Conservation (phyloP, 2,797 vertebrate genomes). For the Cirrhinus mrigala region DNA sequence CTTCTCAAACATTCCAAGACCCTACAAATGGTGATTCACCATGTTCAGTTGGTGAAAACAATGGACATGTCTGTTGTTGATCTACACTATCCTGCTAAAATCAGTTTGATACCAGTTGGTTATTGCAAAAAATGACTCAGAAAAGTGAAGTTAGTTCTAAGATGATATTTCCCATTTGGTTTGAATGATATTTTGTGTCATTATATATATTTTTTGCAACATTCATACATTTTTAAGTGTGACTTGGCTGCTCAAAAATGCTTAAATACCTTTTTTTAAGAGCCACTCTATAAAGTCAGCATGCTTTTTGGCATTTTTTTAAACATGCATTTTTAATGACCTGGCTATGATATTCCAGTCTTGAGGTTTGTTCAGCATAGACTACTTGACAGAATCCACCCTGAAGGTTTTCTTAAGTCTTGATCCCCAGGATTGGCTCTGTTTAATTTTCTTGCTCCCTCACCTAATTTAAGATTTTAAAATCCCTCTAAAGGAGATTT, state of each 20-base stretch:
- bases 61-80: not conserved
- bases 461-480: conserved; percentile 43
- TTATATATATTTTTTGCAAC: not conserved
- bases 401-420: conserved; percentile 45
- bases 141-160: not conserved
- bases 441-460: conserved; percentile 28
- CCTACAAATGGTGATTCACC: not conserved
- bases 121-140: not conserved
- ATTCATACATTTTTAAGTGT: not conserved
- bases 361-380: conserved; percentile 35
- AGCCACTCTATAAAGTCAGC: not conserved
- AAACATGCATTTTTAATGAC: conserved; percentile 32
- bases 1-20: not conserved
- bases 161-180: not conserved
- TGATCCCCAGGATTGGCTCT: conserved; percentile 51
- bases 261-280: not conserved
- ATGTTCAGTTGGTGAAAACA: not conserved
- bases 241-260: not conserved
- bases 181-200: not conserved
- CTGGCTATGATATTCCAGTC: conserved; percentile 19
- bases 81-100: not conserved
- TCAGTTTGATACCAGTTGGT: not conserved
- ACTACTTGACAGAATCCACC: conserved; percentile 36
- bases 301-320: conserved; percentile 12
- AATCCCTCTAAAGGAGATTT: conserved; percentile 29